phyloP scores from a whole-genome alignment of 2,888 invertebrate species.

The Teinopalpus imperialis region DNA sequence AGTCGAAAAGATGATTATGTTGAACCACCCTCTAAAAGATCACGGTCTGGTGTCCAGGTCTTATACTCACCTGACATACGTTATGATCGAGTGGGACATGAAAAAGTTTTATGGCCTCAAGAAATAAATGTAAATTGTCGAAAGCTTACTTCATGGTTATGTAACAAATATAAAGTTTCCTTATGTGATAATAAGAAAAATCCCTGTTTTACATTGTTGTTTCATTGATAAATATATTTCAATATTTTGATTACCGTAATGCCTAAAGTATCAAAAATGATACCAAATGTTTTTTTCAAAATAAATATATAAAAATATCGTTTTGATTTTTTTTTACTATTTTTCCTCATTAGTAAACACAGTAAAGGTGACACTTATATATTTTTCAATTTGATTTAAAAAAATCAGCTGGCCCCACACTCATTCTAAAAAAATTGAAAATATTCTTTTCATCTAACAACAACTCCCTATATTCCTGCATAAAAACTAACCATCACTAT shows the following conservation, averaged over 20 bases:
- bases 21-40: slow-evolving; percentile 38
- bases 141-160: slow-evolving; percentile 4
- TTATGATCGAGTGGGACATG: slow-evolving; percentile 37
- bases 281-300: slow-evolving; percentile 38
- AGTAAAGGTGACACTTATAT: too few relatives aligned
- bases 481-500: slow-evolving; percentile 9
- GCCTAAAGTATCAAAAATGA: slow-evolving; percentile 43
- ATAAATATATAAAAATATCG: slow-evolving; percentile 33
- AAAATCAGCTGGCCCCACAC: too few relatives aligned
- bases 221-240: slow-evolving; percentile 37
- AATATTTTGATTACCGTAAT: slow-evolving; percentile 37
- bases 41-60: slow-evolving; percentile 38
- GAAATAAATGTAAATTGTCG: slow-evolving; percentile 16
- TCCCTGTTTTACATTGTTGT: slow-evolving; percentile 6
- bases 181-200: slow-evolving; percentile 12
- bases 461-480: slow-evolving; percentile 35
- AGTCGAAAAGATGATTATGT: slow-evolving; percentile 36
- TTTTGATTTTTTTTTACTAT: too few relatives aligned
- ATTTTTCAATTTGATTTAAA: too few relatives aligned
- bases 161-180: slow-evolving; percentile 9
- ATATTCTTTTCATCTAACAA: too few relatives aligned
- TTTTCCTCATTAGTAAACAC: too few relatives aligned
- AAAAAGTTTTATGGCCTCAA: slow-evolving; percentile 34
- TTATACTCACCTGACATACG: slow-evolving; percentile 37
- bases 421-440: too few relatives aligned